These are phyloP conservation scores for Diachasma alloeum DNA, from an alignment of 1,140 invertebrate species.

Conservation along the genomic window DNA sequence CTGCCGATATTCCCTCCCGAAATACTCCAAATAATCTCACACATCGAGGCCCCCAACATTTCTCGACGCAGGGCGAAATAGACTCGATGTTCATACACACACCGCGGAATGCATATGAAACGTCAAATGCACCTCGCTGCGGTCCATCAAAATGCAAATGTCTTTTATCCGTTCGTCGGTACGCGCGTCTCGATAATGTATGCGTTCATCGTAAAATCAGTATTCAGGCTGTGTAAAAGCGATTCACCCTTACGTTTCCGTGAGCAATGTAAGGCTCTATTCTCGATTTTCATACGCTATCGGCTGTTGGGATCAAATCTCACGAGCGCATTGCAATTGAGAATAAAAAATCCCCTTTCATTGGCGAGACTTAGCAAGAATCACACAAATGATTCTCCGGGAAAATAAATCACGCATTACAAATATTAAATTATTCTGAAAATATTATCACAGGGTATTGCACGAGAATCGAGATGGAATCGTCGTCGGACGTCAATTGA, in stretches of 20 bases:
- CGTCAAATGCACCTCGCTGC: constrained; percentile 55
- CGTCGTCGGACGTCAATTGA: constrained; percentile 13
- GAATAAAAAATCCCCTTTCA: not conserved
- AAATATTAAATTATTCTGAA: not conserved
- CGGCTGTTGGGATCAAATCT: constrained; percentile 21
- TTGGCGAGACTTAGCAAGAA: too few relatives aligned
- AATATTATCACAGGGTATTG: not conserved
- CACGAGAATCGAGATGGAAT: not conserved
- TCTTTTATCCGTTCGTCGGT: constrained; percentile 50
- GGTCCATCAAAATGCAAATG: constrained; percentile 60
- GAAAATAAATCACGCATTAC: too few relatives aligned
- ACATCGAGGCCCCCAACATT: not conserved
- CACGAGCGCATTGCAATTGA: not conserved
- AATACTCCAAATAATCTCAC: not conserved
- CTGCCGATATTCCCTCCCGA: too few relatives aligned
- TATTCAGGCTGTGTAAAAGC: constrained; percentile 49
- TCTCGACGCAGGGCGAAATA: not conserved
- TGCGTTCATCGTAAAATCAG: constrained; percentile 55
- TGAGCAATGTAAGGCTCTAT: constrained; percentile 20
- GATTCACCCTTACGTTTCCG: constrained; percentile 44
- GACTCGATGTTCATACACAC: constrained; percentile 23
- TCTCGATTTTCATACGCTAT: constrained; percentile 11
- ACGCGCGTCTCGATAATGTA: constrained; percentile 41
- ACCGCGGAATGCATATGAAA: constrained; percentile 51
- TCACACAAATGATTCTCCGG: too few relatives aligned